Conservation (phyloP, 1,140 invertebrate genomes). For the Andricus grossulariae region DNA sequence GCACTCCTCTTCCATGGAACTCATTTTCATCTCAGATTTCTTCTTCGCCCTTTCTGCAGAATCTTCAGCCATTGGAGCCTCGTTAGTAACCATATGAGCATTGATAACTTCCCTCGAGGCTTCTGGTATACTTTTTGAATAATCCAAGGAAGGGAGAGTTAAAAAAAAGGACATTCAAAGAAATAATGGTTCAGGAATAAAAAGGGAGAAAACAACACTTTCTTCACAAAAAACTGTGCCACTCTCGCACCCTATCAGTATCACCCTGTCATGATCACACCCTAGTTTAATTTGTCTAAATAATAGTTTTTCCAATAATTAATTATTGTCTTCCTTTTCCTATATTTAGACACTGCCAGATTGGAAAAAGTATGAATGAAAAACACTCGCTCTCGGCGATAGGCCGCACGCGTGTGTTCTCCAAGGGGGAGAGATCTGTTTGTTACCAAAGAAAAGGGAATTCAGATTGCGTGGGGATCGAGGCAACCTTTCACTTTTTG, state of each 20-base stretch:
- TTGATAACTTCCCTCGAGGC: neutral
- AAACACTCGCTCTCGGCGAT: constrained; percentile 13
- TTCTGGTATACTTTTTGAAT: too few species aligned
- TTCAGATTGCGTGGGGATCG: constrained; percentile 60
- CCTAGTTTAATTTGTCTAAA: too few species aligned
- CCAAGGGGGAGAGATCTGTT: constrained; percentile 24
- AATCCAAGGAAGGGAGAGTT: too few species aligned
- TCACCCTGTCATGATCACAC: too few species aligned
- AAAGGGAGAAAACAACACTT: too few species aligned
- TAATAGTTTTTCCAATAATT: too few species aligned
- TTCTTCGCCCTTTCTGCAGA: constrained; percentile 29
- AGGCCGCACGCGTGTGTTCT: constrained; percentile 9
- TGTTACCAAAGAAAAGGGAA: constrained; percentile 34
- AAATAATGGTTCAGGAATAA: too few species aligned
- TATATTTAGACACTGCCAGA: neutral
- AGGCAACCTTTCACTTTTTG: constrained; percentile 72
- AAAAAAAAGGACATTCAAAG: too few species aligned
- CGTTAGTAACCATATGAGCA: constrained; percentile 7
- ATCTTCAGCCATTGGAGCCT: neutral
- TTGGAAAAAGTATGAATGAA: neutral
- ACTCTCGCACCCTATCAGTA: too few species aligned
- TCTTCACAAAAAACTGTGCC: too few species aligned
- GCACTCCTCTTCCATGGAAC: constrained; percentile 82
- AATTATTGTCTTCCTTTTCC: neutral
- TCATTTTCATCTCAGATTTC: constrained; percentile 66